Base-by-base conservation (phyloP, 2,797 vertebrate genomes). In the Lutra lutra region DNA sequence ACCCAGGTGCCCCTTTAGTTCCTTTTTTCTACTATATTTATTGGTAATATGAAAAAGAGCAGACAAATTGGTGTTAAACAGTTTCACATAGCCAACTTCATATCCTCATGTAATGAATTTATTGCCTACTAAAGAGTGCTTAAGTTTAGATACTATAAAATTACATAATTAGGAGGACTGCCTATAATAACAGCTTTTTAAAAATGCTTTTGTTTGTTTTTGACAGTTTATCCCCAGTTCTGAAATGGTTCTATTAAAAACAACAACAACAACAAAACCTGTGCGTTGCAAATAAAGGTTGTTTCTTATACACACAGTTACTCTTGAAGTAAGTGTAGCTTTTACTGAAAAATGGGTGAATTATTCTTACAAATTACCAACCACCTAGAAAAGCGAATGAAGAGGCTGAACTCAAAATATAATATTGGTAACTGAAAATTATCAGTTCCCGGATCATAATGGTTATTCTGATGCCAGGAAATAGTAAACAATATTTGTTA, bases 341-440 rank as follows among this genome's bases (percentile, higher is more conserved):
- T 96, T 98, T 25, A 9, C n/a, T 51, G 15, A 64, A 32, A 95
- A 91, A 29, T 89, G 54, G 10, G 23, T 79, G 40, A 43, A 46
- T 86, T 87, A n/a, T 21, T 94, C 29, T 75, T 92, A 40, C 5
- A 4, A 27, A 32, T 56, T 83, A 79, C 79, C 56, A 46, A 21
- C 9, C 96, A 43, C 14, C 70, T 18, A 86, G 84, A 77, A 88
- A 78, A 89, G 27, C 8, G 46, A 92, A 88, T 46, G 27, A 94
- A 72, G 18, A 56, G 84, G 38, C 66, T 92, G 7, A 73, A 43
- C 60, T 77, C 29, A 95, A 78, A 89, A 58, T 89, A 73, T 25
- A 93, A 56, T 86, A 77, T 48, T 32, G 20, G 60, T 70, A 91
- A 85, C 17, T 78, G 95, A 94, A 85, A 70, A 25, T 18, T 23